Conservation (phyloP, 2,888 invertebrate species). For the Spisula solida region DNA sequence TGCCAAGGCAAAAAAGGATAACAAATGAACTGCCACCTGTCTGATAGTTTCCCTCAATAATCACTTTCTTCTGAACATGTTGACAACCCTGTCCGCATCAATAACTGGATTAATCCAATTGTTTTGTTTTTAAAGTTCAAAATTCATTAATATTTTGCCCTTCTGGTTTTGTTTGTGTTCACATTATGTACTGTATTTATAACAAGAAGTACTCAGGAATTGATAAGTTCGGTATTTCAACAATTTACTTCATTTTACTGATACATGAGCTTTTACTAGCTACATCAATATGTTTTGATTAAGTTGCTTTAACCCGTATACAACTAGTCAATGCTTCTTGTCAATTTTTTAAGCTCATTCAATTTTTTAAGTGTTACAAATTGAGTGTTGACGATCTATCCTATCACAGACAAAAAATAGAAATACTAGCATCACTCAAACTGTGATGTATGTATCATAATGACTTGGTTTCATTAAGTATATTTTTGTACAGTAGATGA, state of each 20-base stretch:
- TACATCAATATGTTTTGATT: neutral
- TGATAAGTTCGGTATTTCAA: neutral
- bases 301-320: neutral
- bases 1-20: too few relatives aligned
- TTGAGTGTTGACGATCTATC: neutral
- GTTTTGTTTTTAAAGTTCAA: neutral
- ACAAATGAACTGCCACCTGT: too few relatives aligned
- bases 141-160: neutral
- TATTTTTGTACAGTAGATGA: neutral
- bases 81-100: neutral
- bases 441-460: neutral
- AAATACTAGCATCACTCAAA: neutral
- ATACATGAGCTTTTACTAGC: neutral
- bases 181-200: neutral
- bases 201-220: conserved; percentile 8
- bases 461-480: conserved; percentile 7
- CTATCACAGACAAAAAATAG: neutral
- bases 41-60: too few relatives aligned
- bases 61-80: too few relatives aligned
- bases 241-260: neutral
- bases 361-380: neutral
- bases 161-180: neutral
- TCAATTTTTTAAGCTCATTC: neutral
- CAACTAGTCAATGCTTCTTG: conserved; percentile 5
- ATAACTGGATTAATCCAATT: neutral